Evolutionary conservation across 1,140 invertebrate genomes (phyloP).

Genomic region (Reticulitermes speratus): DNA sequence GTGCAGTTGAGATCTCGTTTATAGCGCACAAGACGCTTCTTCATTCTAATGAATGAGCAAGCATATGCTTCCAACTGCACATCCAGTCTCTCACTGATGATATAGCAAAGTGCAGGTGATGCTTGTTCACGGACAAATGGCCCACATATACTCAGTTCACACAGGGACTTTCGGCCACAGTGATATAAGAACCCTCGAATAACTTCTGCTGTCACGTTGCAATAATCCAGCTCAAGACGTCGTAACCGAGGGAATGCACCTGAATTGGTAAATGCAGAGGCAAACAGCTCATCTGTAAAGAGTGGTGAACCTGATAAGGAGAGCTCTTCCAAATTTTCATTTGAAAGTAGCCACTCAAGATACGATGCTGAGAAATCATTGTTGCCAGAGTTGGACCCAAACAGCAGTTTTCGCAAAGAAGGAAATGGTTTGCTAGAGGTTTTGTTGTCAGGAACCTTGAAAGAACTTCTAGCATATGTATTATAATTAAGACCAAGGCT

Average conservation of each 20-base stretch:
- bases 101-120: conserved; percentile 34
- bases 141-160: conserved; percentile 35
- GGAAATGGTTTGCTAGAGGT: conserved; percentile 30
- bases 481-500: conserved; percentile 35
- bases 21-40: conserved; percentile 35
- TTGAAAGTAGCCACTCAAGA: conserved; percentile 32
- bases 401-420: conserved; percentile 28
- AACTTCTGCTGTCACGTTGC: conserved; percentile 34
- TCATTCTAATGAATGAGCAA: conserved; percentile 37
- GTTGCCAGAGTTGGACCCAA: conserved; percentile 35
- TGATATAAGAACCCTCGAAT: conserved; percentile 33
- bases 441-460: conserved; percentile 29
- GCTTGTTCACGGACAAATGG: conserved; percentile 36
- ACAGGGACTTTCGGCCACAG: conserved; percentile 32
- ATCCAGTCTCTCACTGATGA: conserved; percentile 35
- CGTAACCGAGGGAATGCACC: conserved; percentile 31
- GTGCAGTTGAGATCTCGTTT: conserved; percentile 33
- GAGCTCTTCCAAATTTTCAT: conserved; percentile 33
- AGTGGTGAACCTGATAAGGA: conserved; percentile 34
- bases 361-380: conserved; percentile 33
- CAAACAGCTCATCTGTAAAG: conserved; percentile 33
- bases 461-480: conserved; percentile 29
- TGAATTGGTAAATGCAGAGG: conserved; percentile 31
- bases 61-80: conserved; percentile 35
- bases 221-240: conserved; percentile 36